Percentiles rank a stretch among this genome's conserved stretches.
Evolutionary conservation across 2,113 vertebrate genomes (phyloP).

Genomic region (Chloropsis cyanopogon): DNA sequence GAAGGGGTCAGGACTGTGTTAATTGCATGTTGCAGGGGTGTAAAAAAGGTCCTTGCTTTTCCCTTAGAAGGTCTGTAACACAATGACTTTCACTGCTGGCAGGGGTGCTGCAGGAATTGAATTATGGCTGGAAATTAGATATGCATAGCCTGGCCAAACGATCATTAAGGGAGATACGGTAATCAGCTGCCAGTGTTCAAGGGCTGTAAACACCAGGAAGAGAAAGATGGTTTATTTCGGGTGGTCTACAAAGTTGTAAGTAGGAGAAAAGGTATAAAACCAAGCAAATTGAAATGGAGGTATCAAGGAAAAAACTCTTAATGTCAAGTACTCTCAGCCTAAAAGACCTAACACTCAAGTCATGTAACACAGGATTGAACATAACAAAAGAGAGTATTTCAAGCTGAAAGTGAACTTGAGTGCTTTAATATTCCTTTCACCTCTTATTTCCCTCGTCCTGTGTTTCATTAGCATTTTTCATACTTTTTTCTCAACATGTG

Average conservation of each 20-base stretch:
- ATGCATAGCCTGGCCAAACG: slow-evolving; percentile 45
- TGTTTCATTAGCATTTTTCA: slow-evolving; percentile 37
- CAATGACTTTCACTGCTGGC: slow-evolving; percentile 42
- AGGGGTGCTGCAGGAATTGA: slow-evolving; percentile 52
- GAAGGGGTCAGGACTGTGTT: background rate
- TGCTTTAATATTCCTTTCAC: slow-evolving; percentile 30
- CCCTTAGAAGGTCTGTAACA: background rate
- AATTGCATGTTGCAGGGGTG: background rate
- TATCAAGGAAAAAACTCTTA: background rate
- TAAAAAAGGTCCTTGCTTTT: slow-evolving; percentile 11
- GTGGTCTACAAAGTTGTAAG: slow-evolving; percentile 20
- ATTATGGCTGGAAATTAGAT: slow-evolving; percentile 61
- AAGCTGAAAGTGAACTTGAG: background rate
- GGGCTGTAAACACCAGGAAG: slow-evolving; percentile 55
- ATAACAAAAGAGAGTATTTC: background rate
- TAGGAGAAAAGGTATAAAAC: slow-evolving; percentile 21
- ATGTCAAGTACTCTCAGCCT: background rate
- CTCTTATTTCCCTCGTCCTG: slow-evolving; percentile 3
- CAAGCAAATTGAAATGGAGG: background rate
- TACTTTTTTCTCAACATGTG: slow-evolving; percentile 35
- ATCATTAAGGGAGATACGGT: slow-evolving; percentile 54
- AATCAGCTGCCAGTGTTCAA: slow-evolving; percentile 58
- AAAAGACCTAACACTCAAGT: background rate
- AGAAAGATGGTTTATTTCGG: slow-evolving; percentile 34
- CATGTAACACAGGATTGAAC: background rate